Evolutionary conservation across 1,140 invertebrate species (phyloP), one percentile per base, ranked within the genome.

Genomic region (Zaprionus gabonicus): DNA sequence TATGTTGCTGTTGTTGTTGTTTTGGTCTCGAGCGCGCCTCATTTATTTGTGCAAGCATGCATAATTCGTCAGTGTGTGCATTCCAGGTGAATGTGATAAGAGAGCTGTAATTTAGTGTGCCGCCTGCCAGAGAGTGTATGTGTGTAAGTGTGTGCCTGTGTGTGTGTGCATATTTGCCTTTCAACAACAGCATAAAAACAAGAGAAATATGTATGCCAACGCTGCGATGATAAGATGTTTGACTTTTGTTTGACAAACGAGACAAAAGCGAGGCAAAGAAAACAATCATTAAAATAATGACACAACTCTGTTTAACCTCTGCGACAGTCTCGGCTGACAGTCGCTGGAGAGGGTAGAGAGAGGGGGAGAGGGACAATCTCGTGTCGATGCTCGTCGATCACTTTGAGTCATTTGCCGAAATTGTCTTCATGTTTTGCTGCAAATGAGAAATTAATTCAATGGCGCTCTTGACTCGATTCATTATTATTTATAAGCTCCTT

Each of bases 1-100:
- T 25, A 68, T 9, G 23, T 25, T 13, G 38, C 15, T 15, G 38
- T 36, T 53, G 59, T 55, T 73, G 20, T 9, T 25, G 38, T 36
- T 59, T 36, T 64, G 36, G 41, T 69, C 5, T 59, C 62, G 60
- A 65, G 56, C 69, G 68, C 44, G 17, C 63, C 58, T 75, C 78
- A 72, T 73, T 82, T 65, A 75, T 83, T 86, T 86, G 76, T 84
- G 84, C 84, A 87, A 87, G 81, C 78, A 55, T 87, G 84, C 84
- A 87, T 87, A 87, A 87, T 88, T 83, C 83, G 70, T 82, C 80
- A 82, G 80, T 87, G 73, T 86, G 76, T 87, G 83, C 82, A 82
- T 87, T 82, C 86, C 70, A 70, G 69, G 80, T 60, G 76, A 71
- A 74, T 80, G 76, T 80, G 83, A 80, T 84, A 83, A 84, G 81